Conservation (phyloP, 2,797 vertebrate species). For the Scarus forsteni region DNA sequence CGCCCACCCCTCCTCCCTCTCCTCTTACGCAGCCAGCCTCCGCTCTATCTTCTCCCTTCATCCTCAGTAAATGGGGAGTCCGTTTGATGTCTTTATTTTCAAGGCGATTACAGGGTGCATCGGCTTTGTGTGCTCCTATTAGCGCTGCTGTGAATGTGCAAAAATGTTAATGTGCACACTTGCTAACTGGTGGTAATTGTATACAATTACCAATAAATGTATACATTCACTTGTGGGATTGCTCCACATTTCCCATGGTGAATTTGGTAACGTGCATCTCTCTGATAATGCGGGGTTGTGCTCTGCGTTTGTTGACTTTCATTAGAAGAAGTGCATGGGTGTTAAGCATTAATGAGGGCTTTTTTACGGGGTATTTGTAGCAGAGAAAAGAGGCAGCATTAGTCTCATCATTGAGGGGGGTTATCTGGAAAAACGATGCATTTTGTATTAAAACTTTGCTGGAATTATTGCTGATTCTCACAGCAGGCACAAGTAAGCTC, state of each 20-base stretch:
- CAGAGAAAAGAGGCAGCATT: conserved; percentile 49
- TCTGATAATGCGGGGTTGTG: conserved; percentile 48
- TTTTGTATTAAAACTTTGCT: conserved; percentile 44
- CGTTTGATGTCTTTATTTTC: conserved; percentile 77
- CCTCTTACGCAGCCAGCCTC: conserved; percentile 41
- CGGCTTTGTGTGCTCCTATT: conserved; percentile 58
- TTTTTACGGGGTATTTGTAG: conserved; percentile 49
- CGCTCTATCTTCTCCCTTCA: conserved; percentile 64
- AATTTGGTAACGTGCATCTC: conserved; percentile 46
- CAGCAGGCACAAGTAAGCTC: conserved; percentile 39
- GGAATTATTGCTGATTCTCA: conserved; percentile 21
- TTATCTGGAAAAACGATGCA: conserved; percentile 37
- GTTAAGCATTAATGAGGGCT: conserved; percentile 72
- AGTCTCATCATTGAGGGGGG: conserved; percentile 53
- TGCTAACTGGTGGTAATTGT: conserved; percentile 60
- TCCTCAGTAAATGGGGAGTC: conserved; percentile 64
- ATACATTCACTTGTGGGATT: conserved; percentile 63
- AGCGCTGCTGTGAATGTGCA: conserved; percentile 33
- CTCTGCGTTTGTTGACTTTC: conserved; percentile 59
- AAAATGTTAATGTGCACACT: conserved; percentile 57
- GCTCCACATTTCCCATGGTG: conserved; percentile 47
- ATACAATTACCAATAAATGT: conserved; percentile 69
- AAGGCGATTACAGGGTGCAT: conserved; percentile 50
- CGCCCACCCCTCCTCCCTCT: conserved; percentile 15
- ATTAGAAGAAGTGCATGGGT: conserved; percentile 68